Conservation (phyloP, 2,113 vertebrate genomes). For the Gallinago media region DNA sequence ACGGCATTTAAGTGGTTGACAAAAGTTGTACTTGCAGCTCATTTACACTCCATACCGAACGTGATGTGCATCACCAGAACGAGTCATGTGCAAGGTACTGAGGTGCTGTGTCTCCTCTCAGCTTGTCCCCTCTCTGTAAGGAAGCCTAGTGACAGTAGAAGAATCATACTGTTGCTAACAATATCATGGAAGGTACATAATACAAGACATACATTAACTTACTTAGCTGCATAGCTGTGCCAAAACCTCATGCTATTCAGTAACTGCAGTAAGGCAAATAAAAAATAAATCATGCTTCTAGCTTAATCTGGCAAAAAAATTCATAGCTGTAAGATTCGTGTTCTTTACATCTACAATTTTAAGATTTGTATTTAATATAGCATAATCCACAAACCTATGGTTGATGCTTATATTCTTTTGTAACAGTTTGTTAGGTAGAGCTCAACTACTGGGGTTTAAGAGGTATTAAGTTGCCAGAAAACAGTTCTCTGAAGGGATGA, state of each 20-base stretch:
- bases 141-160: background rate
- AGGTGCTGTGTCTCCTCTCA: background rate
- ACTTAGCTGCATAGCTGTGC: background rate
- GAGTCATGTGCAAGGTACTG: background rate
- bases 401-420: background rate
- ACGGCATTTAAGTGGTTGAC: background rate
- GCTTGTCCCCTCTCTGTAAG: background rate
- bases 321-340: background rate
- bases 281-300: background rate
- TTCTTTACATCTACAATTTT: background rate
- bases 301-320: background rate
- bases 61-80: fast-evolving
- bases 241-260: background rate
- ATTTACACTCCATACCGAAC: fast-evolving
- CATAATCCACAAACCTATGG: fast-evolving
- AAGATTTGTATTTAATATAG: background rate
- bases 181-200: background rate
- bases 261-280: background rate
- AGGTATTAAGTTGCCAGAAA: background rate
- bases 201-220: background rate
- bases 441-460: background rate
- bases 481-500: background rate
- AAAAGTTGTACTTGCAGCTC: background rate
- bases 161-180: fast-evolving
- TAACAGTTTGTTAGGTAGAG: background rate